Evolutionary conservation across 53 echinoderm and acorn worm genomes (phyloP), one percentile per base, ranked within the genome.

Genomic region (Holothuria scabra): DNA sequence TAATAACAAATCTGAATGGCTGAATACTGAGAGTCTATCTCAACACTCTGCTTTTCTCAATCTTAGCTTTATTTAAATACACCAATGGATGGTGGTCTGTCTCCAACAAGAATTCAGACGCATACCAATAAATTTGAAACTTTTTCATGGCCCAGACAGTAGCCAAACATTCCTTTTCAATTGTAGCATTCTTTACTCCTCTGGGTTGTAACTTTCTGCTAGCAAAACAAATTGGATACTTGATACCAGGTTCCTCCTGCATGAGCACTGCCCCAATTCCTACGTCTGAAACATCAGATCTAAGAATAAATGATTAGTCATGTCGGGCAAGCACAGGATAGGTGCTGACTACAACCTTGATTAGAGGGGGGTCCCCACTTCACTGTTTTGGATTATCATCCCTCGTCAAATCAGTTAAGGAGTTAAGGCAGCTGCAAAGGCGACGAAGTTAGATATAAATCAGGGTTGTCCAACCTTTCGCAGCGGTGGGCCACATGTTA

Each of bases 361-460:
- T 33, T 76, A 75, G 9, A 85, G 26, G 10, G 87, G 28, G 61
- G 56, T 13, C 23, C 58, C 88, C 84, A 84, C 21, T 37, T 16
- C 22, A 84, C 88, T 25, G 72, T 30, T 83, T 66, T 12, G 88
- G 76, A 14, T 74, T 26, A 23, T 65, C 68, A 41, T 83, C 79
- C 62, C 83, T 83, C 35, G 88, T 83, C n/a, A 84, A 55, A 46
- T 88, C 88, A 44, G 88, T 88, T 23, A 88, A 60, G 11, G 83
- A 83, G n/a, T n/a, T n/a, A n/a, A n/a, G n/a, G n/a, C n/a, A 5
- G 76, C 74, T 16, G 88, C 88, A 20, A 88, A 71, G 4, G 83
- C 88, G 13, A 76, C 60, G 41, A 83, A 84, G 57, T 88, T 88
- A 19, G 88, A 83, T 55, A 88, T 86, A 35, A 86, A 86, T 26